Base-by-base conservation (phyloP, 2,888 invertebrate species). In the Ochropleura leucogaster region DNA sequence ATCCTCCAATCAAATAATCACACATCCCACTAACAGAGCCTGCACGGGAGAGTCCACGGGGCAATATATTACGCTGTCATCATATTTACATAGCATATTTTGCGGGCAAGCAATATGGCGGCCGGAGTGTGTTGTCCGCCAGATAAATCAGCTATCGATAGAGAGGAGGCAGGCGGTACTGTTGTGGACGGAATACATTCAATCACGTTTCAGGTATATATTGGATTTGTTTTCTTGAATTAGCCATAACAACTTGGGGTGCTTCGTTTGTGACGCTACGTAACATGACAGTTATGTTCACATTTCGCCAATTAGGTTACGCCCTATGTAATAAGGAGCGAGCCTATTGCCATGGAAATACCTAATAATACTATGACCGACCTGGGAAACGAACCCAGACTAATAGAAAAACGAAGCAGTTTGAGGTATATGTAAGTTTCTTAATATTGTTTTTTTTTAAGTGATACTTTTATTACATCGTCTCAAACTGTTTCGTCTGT, bases 1-100 rank as follows among this genome's bases (percentile, higher is more conserved):
- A 68, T 69, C 71, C 55, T 67, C 85, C 78, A 86, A 85, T 84
- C 82, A 85, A 73, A 55, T 80, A 62, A 59, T 66, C 68, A 20
- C 55, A 42, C 40, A 49, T 66, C 66, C 40, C 55, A 42, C 40
- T 8, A 47, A 18, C 49, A 16, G 12, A 44, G 46, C 68, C 30
- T 60, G 70, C 55, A 51, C 14, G 60, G 40, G 55, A 68, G 60
- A 20, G 62, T 60, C 42, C 84, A 71, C 69, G 77, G 69, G 67
- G 72, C 87, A 71, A 89, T 91, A 86, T 80, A 85, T 90, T 85
- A 86, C 68, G 70, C 80, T 87, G 88, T 87, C 88, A 69, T 68
- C 68, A 74, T 84, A 86, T 93, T 93, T 91, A 93, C 92, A 91
- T 88, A 86, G 88, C 90, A 92, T 92, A 91, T 91, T 90, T 90